These are phyloP conservation scores for Drosophila stalkeri DNA, from an alignment of 2,888 invertebrate species.

Conservation along the genomic window DNA sequence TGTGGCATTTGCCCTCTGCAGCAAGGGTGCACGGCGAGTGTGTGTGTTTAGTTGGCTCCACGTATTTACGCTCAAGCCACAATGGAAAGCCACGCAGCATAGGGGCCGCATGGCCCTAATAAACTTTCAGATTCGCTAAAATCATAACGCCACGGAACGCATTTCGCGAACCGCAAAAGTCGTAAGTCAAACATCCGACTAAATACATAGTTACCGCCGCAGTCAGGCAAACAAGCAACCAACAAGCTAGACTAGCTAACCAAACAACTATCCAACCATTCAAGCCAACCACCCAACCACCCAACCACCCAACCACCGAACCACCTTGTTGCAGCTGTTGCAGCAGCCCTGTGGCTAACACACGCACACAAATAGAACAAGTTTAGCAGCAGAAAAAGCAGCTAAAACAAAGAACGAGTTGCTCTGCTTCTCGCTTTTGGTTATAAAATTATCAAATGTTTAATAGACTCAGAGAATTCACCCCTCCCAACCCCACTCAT, in stretches of 20 bases:
- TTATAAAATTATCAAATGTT: constrained; percentile 76
- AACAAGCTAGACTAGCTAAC: constrained; percentile 7
- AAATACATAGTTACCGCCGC: constrained; percentile 42
- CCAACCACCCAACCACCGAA: constrained; percentile 29
- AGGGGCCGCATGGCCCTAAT: constrained; percentile 30
- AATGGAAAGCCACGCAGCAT: constrained; percentile 50
- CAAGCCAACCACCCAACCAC: constrained; percentile 27
- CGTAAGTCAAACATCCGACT: constrained; percentile 71
- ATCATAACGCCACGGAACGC: constrained; percentile 67
- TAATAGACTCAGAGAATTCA: constrained; percentile 62
- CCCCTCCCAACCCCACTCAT: neutral
- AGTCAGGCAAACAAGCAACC: constrained; percentile 25
- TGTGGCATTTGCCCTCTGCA: constrained; percentile 71
- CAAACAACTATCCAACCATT: constrained; percentile 26
- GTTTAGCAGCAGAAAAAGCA: constrained; percentile 42
- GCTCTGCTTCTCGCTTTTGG: constrained; percentile 1
- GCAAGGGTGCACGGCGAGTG: neutral
- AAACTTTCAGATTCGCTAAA: constrained; percentile 64
- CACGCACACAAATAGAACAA: constrained; percentile 64
- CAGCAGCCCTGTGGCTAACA: constrained; percentile 31
- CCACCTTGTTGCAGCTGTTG: constrained; percentile 35
- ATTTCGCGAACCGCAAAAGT: constrained; percentile 71
- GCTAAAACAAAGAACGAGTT: constrained; percentile 39
- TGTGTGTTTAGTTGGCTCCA: constrained; percentile 18
- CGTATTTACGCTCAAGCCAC: constrained; percentile 66